A percentile compares a stretch with the other conserved stretches of the same genome.
Conservation (phyloP, 2,113 vertebrate species). For the Ifrita kowaldi region DNA sequence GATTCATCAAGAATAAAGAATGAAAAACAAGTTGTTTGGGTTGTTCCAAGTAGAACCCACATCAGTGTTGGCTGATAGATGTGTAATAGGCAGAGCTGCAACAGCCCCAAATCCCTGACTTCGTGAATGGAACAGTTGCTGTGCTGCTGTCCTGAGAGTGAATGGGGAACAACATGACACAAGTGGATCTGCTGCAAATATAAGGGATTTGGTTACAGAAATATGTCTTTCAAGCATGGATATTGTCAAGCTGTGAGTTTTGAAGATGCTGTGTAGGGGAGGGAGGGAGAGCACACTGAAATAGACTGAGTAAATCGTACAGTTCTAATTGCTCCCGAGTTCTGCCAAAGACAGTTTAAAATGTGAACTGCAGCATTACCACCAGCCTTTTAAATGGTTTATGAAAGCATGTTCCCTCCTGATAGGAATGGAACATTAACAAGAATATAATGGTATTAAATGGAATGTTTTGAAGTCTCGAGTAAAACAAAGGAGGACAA, state of each 20-base stretch:
- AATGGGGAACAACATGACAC: not conserved
- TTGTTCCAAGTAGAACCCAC: not conserved
- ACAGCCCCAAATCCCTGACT: not conserved
- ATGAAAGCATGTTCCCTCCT: constrained; percentile 1
- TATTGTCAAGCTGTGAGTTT: not conserved
- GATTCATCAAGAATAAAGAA: not conserved
- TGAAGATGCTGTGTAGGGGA: not conserved
- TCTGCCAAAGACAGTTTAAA: constrained; percentile 26
- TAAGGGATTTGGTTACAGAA: not conserved
- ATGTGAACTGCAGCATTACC: constrained; percentile 20
- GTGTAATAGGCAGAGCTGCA: not conserved
- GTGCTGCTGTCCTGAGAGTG: not conserved
- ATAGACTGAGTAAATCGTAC: not conserved
- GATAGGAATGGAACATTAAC: constrained; percentile 7
- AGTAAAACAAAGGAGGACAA: constrained; percentile 3
- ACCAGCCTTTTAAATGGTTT: constrained; percentile 35
- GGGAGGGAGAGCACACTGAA: not conserved
- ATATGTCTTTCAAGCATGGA: not conserved
- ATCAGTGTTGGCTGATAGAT: not conserved
- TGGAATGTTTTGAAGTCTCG: not conserved
- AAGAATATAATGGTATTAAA: constrained; percentile 12
- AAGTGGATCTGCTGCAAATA: not conserved
- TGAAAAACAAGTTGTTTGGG: not conserved
- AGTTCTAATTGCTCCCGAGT: constrained; percentile 27
- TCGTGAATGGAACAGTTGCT: not conserved